A percentile compares a stretch with the other conserved stretches of the same genome.
phyloP scores from a whole-genome alignment of 1,140 invertebrate genomes.

The Brachionus plicatilis region DNA sequence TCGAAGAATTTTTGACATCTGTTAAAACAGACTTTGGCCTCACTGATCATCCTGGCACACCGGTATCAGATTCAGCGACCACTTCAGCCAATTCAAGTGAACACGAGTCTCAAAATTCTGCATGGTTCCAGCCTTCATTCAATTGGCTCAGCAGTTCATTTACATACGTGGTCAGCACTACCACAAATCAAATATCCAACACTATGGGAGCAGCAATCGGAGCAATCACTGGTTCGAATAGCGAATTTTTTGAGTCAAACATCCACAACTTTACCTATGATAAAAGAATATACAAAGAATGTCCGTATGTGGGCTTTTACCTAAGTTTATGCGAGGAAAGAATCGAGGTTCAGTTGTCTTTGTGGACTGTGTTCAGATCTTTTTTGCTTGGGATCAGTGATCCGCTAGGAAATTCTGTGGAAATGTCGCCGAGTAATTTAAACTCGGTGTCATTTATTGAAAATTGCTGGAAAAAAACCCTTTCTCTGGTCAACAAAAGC shows the following conservation, averaged over 20 bases:
- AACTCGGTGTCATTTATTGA: conserved; percentile 20
- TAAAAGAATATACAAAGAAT: conserved; percentile 33
- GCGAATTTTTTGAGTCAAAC: conserved; percentile 27
- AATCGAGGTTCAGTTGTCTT: background rate
- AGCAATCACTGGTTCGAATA: background rate
- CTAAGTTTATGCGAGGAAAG: conserved; percentile 32
- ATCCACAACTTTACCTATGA: conserved; percentile 20
- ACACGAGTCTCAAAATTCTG: background rate
- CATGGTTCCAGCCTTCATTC: conserved; percentile 8
- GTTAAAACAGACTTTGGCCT: conserved; percentile 27
- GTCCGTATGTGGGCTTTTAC: conserved; percentile 26
- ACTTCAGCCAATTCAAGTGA: background rate
- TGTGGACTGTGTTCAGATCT: conserved; percentile 14
- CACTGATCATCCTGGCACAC: background rate
- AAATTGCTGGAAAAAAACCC: background rate
- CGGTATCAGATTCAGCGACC: background rate
- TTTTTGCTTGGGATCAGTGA: background rate
- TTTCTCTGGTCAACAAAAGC: background rate
- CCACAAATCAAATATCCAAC: background rate
- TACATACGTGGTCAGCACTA: background rate
- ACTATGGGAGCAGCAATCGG: background rate
- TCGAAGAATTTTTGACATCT: conserved; percentile 16
- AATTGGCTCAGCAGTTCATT: conserved; percentile 32
- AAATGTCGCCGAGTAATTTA: background rate
- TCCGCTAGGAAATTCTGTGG: background rate